phyloP scores from a whole-genome alignment of 2,888 invertebrate genomes.

The Eulithis prunata region DNA sequence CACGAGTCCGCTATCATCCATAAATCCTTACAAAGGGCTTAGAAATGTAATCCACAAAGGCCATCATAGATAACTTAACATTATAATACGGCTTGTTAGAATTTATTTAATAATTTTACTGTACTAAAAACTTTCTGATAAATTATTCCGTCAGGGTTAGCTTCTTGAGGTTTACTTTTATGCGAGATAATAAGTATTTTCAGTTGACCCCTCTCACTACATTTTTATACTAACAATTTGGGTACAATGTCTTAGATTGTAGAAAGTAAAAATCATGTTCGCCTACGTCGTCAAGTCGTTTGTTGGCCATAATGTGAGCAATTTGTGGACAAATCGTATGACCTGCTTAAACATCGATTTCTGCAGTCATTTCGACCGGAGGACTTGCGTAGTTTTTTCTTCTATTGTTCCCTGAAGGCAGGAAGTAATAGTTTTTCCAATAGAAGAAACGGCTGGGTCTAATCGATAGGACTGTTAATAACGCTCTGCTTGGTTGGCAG shows the following conservation, averaged over 20 bases:
- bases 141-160: no score
- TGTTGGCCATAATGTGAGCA: conserved; percentile 41
- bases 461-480: conserved; percentile 39
- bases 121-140: no score
- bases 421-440: conserved; percentile 65
- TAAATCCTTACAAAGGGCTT: no score
- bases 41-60: no score
- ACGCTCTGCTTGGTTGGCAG: conserved; percentile 17
- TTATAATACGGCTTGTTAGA: no score
- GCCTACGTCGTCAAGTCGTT: conserved; percentile 31
- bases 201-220: no score
- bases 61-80: no score
- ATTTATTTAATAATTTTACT: no score
- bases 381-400: conserved; percentile 44
- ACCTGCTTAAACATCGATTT: conserved; percentile 59
- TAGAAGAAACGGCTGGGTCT: conserved; percentile 52
- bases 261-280: conserved; percentile 9
- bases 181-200: no score
- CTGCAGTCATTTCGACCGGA: conserved; percentile 45
- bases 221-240: no score
- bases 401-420: conserved; percentile 52
- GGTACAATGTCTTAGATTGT: background rate
- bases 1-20: no score
- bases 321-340: conserved; percentile 61
- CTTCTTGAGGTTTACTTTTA: no score